Percentiles rank a stretch among this genome's conserved stretches.
phyloP scores from a whole-genome alignment of 2,888 invertebrate species.

The Melangyna quadrimaculata region DNA sequence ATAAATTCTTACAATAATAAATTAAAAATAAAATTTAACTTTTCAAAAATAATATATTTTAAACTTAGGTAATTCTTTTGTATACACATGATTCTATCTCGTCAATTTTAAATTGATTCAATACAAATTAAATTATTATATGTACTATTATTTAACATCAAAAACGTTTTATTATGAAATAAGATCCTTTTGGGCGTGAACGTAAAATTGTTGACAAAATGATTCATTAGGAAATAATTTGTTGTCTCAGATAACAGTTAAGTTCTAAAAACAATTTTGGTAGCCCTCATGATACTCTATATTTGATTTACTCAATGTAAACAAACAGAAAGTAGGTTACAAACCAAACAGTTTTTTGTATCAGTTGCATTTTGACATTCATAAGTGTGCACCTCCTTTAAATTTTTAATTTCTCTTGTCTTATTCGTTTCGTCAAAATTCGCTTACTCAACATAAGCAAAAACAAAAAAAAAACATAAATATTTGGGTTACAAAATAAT shows the following conservation, averaged over 20 bases:
- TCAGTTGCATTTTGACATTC: slow-evolving; percentile 37
- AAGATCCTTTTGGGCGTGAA: background rate
- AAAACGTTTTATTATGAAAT: background rate
- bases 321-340: slow-evolving; percentile 23
- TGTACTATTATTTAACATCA: no score
- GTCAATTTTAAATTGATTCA: background rate
- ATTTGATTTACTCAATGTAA: background rate
- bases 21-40: background rate
- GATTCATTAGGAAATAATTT: background rate
- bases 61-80: background rate
- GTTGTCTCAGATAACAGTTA: slow-evolving; percentile 12
- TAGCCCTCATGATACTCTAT: background rate
- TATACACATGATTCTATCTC: background rate
- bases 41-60: background rate
- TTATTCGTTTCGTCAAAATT: background rate
- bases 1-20: background rate
- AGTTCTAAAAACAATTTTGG: background rate
- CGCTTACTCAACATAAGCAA: slow-evolving; percentile 15
- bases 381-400: slow-evolving; percentile 4
- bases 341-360: slow-evolving; percentile 22
- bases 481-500: slow-evolving; percentile 54
- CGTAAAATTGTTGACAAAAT: background rate
- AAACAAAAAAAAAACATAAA: slow-evolving; percentile 26
- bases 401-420: background rate
- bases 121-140: background rate